Base-by-base conservation (phyloP, 2,797 vertebrate species). In the Mastacembelus armatus region DNA sequence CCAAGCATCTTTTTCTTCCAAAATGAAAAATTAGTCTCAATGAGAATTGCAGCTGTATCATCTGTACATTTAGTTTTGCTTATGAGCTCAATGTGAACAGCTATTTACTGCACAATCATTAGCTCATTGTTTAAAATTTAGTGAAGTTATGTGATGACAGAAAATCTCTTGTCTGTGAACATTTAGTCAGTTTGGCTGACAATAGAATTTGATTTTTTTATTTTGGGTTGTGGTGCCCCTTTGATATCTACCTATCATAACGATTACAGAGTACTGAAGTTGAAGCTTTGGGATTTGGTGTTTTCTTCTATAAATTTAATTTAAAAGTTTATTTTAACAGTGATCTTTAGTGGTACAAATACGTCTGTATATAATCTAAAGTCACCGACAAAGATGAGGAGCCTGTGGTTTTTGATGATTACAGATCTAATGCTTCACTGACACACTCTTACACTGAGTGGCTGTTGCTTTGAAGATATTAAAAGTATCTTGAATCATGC, bases 1-100 rank as follows among this genome's bases (percentile, higher is more conserved):
- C 66, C 63, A 78, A 80, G 65, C 19, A n/a, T 66, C 62, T 69
- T 73, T 81, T 79, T 79, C 64, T 62, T 69, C 49, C 59, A 47
- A 57, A 18, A n/a, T 74, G 85, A 85, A 60, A 24, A 48, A 87
- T 76, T 42, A 77, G 74, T 65, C 66, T 73, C 72, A 40, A 30
- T 27, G 51, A 60, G 30, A 58, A 66, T 71, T 50, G 29, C 67
- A 45, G 70, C 77, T 74, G 82, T 85, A 63, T 74, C 51, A 75
- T 85, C 71, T 64, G 38, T 40, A 61, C 72, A 83, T 89, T 79
- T 85, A 78, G n/a, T 86, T 74, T 87, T 66, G 68, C 79, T 36
- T 36, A n/a, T 35, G 30, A 58, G 50, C 44, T 69, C 36, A 10
- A n/a, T 52, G 56, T 63, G 67, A 70, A 62, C 61, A 29, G 74